Conservation (phyloP, 1,140 invertebrate genomes). For the Monochamus saltuarius region DNA sequence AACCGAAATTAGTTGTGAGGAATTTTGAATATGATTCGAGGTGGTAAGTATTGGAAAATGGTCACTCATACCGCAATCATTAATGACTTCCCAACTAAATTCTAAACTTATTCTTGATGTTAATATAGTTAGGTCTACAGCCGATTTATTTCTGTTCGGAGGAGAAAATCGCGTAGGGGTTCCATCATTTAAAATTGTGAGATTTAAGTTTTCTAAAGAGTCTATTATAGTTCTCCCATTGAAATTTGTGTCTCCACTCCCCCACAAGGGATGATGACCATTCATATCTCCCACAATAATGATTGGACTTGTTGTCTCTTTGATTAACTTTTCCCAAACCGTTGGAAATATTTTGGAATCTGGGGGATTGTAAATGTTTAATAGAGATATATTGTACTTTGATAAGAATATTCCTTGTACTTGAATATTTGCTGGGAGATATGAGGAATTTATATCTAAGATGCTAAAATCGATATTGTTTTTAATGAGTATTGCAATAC, state of each 20-base stretch:
- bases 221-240: neutral
- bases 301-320: neutral
- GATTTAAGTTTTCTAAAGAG: neutral
- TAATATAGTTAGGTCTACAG: neutral
- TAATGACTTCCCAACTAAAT: neutral
- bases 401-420: neutral
- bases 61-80: conserved; percentile 1
- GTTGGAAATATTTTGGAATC: neutral
- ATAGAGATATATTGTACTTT: neutral
- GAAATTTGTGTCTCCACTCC: neutral
- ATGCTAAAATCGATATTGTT: neutral
- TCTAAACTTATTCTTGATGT: neutral
- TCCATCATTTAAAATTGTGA: neutral
- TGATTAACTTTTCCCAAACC: neutral
- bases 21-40: too few relatives aligned
- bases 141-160: neutral
- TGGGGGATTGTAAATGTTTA: conserved; percentile 1
- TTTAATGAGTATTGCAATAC: conserved; percentile 6
- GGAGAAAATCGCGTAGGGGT: neutral
- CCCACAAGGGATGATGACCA: conserved; percentile 3
- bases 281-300: conserved; percentile 7
- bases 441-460: neutral
- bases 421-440: neutral
- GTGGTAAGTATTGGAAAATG: neutral
- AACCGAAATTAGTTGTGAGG: too few relatives aligned